phyloP scores from a whole-genome alignment of 2,888 invertebrate species.

The Coleophora deauratella region DNA sequence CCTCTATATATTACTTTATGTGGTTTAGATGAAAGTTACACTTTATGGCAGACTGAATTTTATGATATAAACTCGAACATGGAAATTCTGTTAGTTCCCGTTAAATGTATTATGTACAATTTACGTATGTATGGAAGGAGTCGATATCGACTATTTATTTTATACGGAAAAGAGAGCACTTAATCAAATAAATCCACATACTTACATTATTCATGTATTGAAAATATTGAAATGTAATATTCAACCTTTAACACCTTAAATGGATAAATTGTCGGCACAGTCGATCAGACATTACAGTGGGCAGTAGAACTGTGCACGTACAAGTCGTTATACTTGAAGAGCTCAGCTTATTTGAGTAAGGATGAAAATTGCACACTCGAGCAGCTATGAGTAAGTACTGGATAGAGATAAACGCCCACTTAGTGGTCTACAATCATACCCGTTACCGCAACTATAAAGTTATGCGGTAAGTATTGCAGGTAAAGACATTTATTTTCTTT shows the following conservation, averaged over 20 bases:
- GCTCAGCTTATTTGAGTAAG: constrained; percentile 26
- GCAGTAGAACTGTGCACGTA: neutral
- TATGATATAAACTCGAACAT: too few relatives aligned
- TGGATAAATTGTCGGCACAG: constrained; percentile 58
- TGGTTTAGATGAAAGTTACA: neutral
- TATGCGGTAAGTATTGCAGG: constrained; percentile 5
- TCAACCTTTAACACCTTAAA: constrained; percentile 58
- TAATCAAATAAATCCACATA: too few relatives aligned
- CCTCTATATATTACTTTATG: neutral
- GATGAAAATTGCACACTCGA: constrained; percentile 21
- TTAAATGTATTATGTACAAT: too few relatives aligned
- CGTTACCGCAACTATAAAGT: constrained; percentile 23
- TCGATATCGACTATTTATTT: too few relatives aligned
- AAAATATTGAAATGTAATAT: too few relatives aligned
- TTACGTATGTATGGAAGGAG: too few relatives aligned
- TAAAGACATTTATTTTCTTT: constrained; percentile 8
- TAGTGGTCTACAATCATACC: constrained; percentile 32
- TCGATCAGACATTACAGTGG: constrained; percentile 44
- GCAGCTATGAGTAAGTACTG: constrained; percentile 17
- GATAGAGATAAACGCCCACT: constrained; percentile 21
- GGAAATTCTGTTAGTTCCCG: too few relatives aligned
- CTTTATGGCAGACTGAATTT: too few relatives aligned
- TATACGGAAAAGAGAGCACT: too few relatives aligned
- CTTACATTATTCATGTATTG: too few relatives aligned
- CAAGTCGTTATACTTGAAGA: constrained; percentile 21